Percentiles rank a stretch among this genome's conserved stretches.
phyloP scores from a whole-genome alignment of 2,797 vertebrate species.

The Otolemur crassicaudatus region DNA sequence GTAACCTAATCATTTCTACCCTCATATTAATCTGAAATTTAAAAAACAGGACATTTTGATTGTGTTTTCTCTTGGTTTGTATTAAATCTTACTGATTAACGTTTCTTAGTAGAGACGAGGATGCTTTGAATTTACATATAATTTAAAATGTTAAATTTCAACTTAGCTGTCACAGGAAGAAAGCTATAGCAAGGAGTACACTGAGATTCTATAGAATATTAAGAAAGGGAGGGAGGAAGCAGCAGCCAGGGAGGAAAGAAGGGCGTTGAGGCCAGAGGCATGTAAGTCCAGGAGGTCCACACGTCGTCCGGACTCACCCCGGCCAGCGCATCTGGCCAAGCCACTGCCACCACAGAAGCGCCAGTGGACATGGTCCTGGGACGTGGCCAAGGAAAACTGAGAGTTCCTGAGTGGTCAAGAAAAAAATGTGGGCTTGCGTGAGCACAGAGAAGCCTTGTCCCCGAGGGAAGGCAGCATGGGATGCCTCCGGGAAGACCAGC shows the following conservation, averaged over 20 bases:
- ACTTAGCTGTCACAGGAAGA: not conserved
- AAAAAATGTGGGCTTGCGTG: not conserved
- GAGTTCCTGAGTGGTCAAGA: not conserved
- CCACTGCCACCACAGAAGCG: not conserved
- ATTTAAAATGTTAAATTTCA: not conserved
- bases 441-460: not conserved
- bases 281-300: not conserved
- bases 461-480: not conserved
- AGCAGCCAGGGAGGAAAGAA: not conserved
- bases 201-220: not conserved
- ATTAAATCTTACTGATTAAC: not conserved
- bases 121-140: not conserved
- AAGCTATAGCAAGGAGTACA: not conserved
- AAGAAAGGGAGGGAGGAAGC: not conserved
- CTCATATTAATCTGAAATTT: too few species aligned
- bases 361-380: not conserved
- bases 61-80: not conserved
- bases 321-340: too few species aligned
- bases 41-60: not conserved
- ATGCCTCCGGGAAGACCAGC: not conserved
- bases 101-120: not conserved
- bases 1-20: too few species aligned
- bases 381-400: not conserved
- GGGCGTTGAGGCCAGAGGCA: fast-evolving
- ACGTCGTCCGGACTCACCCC: not conserved